These are phyloP conservation scores for Indri indri DNA, from an alignment of 2,113 vertebrate species.

Conservation along the genomic window DNA sequence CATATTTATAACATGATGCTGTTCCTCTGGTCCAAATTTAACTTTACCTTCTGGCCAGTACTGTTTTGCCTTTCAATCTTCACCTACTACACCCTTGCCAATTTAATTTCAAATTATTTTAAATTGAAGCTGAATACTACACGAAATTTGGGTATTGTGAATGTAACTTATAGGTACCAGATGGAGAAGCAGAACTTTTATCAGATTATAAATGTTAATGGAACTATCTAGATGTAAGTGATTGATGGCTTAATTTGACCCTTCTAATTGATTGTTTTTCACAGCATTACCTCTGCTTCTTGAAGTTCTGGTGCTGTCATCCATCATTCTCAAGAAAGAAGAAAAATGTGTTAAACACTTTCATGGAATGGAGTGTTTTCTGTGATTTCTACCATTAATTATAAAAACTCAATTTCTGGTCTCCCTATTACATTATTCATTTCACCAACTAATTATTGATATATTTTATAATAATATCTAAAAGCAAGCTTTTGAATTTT, in stretches of 20 bases:
- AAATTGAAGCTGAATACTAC: not conserved
- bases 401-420: not conserved
- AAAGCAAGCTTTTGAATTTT: not conserved
- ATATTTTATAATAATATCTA: not conserved
- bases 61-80: not conserved
- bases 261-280: not conserved
- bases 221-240: not conserved
- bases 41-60: not conserved
- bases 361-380: not conserved
- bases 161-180: not conserved
- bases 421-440: not conserved
- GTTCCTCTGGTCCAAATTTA: not conserved
- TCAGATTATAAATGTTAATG: not conserved
- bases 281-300: not conserved
- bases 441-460: conserved; percentile 16
- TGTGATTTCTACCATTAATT: not conserved
- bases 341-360: conserved; percentile 25
- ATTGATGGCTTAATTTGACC: not conserved
- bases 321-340: not conserved
- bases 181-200: not conserved
- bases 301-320: conserved; percentile 6
- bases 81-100: not conserved
- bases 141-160: not conserved
- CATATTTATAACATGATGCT: not conserved
- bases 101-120: not conserved